These are phyloP conservation scores for Fragariocoptes setiger DNA, from an alignment of 1,140 invertebrate species.

Conservation along the genomic window DNA sequence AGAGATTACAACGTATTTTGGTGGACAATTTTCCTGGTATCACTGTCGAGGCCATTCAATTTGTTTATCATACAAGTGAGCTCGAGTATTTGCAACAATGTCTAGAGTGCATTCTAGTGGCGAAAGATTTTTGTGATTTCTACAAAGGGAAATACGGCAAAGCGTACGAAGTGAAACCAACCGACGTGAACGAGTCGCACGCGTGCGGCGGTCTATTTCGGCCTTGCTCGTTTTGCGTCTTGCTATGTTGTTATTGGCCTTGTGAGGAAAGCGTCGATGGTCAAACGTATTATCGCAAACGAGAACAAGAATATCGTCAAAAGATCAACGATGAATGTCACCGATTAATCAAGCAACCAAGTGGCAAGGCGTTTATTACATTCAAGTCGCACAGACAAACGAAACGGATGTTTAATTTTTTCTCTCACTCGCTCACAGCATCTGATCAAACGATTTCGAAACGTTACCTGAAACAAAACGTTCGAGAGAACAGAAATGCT, in stretches of 20 bases:
- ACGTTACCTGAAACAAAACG: no score
- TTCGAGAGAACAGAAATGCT: no score
- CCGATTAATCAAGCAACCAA: conserved; percentile 37
- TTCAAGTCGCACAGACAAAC: conserved; percentile 39
- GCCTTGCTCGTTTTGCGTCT: conserved; percentile 3
- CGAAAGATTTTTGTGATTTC: conserved; percentile 9
- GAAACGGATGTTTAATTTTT: no score
- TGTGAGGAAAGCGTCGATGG: conserved; percentile 30
- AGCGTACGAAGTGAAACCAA: conserved; percentile 1
- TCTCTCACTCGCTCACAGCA: no score
- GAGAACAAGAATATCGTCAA: conserved; percentile 35
- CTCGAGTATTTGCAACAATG: conserved; percentile 6
- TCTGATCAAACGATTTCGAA: no score
- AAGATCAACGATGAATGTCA: conserved; percentile 39
- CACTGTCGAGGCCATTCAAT: conserved; percentile 9
- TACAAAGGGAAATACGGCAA: conserved; percentile 2
- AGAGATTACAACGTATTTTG: conserved; percentile 1
- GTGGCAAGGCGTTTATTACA: conserved; percentile 69
- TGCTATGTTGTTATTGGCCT: conserved; percentile 14
- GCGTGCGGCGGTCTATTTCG: conserved; percentile 2
- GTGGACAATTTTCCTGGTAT: conserved; percentile 6
- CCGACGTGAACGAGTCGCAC: neutral
- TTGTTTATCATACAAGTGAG: conserved; percentile 5
- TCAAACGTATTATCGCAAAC: conserved; percentile 44
- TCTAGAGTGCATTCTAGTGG: conserved; percentile 6